phyloP scores from a whole-genome alignment of 53 echinoderm and acorn worm genomes.

The Hippasteria phrygiana region DNA sequence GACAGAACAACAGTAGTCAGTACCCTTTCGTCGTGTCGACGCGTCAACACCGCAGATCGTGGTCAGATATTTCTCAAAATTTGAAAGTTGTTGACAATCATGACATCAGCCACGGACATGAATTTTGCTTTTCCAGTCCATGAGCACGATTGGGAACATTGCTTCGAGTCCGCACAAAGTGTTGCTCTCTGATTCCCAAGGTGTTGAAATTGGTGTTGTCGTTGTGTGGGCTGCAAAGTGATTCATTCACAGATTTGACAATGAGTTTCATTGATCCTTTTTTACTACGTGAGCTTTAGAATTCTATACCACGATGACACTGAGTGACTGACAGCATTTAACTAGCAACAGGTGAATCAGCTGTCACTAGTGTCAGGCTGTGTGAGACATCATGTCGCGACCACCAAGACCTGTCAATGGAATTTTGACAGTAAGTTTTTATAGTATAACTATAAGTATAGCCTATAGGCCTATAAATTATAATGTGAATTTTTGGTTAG shows the following conservation, averaged over 20 bases:
- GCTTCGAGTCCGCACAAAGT: no score
- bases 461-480: background rate
- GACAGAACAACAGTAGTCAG: no score
- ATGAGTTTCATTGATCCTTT: no score
- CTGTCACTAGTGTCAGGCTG: background rate
- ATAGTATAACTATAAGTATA: background rate
- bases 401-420: conserved; percentile 35
- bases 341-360: background rate
- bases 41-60: background rate
- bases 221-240: no score
- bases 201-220: no score
- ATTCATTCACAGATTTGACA: no score
- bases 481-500: background rate
- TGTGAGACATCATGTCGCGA: conserved; percentile 38
- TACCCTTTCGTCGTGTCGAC: background rate
- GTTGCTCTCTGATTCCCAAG: no score
- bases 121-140: no score
- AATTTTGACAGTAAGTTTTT: conserved; percentile 55
- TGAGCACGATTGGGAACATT: no score
- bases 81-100: conserved; percentile 26
- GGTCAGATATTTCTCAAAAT: background rate
- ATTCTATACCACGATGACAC: no score
- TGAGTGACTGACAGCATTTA: background rate
- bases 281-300: no score
- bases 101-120: no score